Percentiles rank a stretch among this genome's conserved stretches.
phyloP scores from a whole-genome alignment of 2,888 invertebrate species.

The Pseudanteris insignis region DNA sequence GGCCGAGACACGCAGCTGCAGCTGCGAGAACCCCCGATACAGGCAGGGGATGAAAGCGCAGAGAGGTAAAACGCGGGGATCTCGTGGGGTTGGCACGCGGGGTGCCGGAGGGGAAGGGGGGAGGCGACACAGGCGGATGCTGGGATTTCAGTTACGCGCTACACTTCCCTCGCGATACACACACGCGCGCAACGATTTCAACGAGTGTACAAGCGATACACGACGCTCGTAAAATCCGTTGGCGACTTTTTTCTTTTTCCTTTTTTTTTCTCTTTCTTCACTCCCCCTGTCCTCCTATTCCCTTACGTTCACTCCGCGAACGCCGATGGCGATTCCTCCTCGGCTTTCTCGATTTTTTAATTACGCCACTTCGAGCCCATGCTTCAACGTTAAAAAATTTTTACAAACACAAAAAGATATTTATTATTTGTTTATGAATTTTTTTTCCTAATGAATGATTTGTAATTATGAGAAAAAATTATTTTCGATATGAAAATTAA shows the following conservation, averaged over 20 bases:
- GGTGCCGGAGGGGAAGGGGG: constrained; percentile 36
- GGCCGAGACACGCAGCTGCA: constrained; percentile 63
- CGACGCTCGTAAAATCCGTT: constrained; percentile 26
- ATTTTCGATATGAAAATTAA: too few relatives aligned
- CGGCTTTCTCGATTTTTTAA: too few relatives aligned
- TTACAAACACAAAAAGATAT: too few relatives aligned
- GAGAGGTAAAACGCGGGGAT: constrained; percentile 56
- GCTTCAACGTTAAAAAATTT: too few relatives aligned
- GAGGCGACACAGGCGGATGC: constrained; percentile 55
- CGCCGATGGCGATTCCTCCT: too few relatives aligned
- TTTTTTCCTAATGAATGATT: too few relatives aligned
- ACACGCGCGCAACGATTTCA: constrained; percentile 51
- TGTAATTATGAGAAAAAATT: too few relatives aligned
- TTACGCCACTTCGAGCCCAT: too few relatives aligned
- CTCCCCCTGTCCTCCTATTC: not conserved
- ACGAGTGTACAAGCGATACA: constrained; percentile 55
- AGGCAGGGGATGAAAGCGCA: constrained; percentile 62
- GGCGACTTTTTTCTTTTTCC: constrained; percentile 18
- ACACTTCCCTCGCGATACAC: constrained; percentile 44
- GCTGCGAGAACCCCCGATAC: too few relatives aligned
- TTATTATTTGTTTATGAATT: too few relatives aligned
- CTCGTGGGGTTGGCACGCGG: constrained; percentile 47
- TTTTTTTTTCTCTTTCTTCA: not conserved
- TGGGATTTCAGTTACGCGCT: constrained; percentile 64
- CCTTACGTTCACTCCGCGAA: too few relatives aligned